A percentile compares a stretch with the other conserved stretches of the same genome.
These are phyloP conservation scores for Tuta absoluta DNA, from an alignment of 2,888 invertebrate genomes.

Conservation along the genomic window DNA sequence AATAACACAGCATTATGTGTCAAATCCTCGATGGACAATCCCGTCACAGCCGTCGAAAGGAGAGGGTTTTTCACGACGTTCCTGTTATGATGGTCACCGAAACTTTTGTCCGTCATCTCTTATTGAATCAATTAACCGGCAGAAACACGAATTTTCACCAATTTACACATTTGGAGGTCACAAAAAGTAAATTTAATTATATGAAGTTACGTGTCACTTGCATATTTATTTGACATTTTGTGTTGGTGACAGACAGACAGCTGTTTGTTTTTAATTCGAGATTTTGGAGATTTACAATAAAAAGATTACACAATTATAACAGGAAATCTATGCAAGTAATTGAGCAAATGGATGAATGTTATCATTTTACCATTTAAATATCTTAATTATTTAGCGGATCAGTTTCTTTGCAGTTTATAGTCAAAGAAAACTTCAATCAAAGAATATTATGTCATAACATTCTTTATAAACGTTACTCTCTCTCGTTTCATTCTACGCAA, in stretches of 20 bases:
- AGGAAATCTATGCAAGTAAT: too few species aligned
- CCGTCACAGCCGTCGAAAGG: conserved; percentile 87
- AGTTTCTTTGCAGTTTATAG: neutral
- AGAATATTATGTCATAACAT: neutral
- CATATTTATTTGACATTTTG: conserved; percentile 58
- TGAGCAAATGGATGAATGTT: too few species aligned
- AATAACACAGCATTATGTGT: conserved; percentile 86
- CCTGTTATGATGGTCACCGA: conserved; percentile 68
- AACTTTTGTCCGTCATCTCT: conserved; percentile 76
- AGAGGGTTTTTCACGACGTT: conserved; percentile 84
- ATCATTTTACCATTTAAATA: too few species aligned
- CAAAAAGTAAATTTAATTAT: conserved; percentile 75
- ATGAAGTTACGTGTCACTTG: conserved; percentile 79
- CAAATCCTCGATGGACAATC: conserved; percentile 87
- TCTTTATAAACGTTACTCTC: neutral
- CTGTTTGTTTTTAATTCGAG: neutral
- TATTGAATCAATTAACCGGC: conserved; percentile 51
- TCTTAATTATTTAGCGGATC: too few species aligned
- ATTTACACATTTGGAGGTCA: conserved; percentile 78
- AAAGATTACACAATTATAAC: conserved; percentile 36
- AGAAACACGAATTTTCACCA: conserved; percentile 63
- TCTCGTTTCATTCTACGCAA: neutral
- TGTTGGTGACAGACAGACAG: conserved; percentile 30
- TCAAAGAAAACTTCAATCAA: neutral
- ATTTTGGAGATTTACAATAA: conserved; percentile 42